These are phyloP conservation scores for Xerus inauris DNA, from an alignment of 2,113 vertebrate species.

Conservation along the genomic window DNA sequence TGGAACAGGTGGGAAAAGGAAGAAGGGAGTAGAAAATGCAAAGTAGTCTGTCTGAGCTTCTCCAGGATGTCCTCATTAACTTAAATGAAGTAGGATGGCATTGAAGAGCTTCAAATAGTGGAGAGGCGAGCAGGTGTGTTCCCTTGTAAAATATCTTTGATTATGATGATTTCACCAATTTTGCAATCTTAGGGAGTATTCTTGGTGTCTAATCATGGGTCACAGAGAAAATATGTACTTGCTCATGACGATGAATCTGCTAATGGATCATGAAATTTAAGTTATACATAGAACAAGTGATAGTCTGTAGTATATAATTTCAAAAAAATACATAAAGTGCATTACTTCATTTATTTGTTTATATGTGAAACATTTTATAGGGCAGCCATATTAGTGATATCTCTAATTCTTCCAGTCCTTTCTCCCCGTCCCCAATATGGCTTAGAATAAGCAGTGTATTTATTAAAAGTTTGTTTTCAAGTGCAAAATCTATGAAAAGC, in stretches of 20 bases:
- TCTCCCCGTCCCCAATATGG: not conserved
- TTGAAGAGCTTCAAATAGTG: not conserved
- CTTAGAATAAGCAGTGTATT: not conserved
- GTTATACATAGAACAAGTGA: not conserved
- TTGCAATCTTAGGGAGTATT: not conserved
- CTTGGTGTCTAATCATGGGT: not conserved
- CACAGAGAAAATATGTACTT: not conserved
- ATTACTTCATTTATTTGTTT: not conserved
- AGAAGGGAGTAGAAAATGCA: not conserved
- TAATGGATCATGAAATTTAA: not conserved
- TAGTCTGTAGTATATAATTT: not conserved
- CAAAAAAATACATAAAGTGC: not conserved
- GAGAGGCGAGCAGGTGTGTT: not conserved
- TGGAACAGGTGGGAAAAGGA: not conserved
- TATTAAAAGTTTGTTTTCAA: not conserved
- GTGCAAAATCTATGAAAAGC: not conserved
- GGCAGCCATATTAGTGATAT: not conserved
- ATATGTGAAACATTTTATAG: not conserved
- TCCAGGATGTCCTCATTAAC: not conserved
- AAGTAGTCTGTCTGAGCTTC: not conserved
- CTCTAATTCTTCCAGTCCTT: not conserved
- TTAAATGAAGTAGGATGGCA: not conserved
- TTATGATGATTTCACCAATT: slow-evolving; percentile 33
- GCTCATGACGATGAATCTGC: not conserved
- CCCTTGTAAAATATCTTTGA: slow-evolving; percentile 10